These are phyloP conservation scores for Rhyzopertha dominica DNA, from an alignment of 1,140 invertebrate genomes.

Conservation along the genomic window DNA sequence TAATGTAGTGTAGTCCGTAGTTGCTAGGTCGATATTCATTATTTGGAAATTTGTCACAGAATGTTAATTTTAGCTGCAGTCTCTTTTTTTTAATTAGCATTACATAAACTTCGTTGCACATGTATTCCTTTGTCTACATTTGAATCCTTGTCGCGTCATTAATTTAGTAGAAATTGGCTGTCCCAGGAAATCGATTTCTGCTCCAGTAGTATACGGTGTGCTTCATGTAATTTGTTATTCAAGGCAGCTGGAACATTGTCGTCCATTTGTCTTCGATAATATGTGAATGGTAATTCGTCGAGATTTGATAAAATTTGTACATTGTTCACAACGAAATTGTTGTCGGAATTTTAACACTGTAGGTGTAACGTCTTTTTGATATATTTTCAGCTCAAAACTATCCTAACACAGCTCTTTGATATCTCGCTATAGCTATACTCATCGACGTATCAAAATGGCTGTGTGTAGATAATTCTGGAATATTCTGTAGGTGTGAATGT, in stretches of 20 bases:
- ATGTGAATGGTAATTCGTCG: conserved; percentile 3
- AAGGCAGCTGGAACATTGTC: conserved; percentile 18
- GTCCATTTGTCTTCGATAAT: conserved; percentile 13
- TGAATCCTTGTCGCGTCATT: conserved; percentile 1
- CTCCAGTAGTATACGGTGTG: conserved; percentile 26
- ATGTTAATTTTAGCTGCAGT: conserved; percentile 13
- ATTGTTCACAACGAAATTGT: conserved; percentile 35
- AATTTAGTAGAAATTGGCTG: conserved; percentile 22
- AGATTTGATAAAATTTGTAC: conserved; percentile 22
- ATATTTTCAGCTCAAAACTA: conserved; percentile 30
- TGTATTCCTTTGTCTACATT: conserved; percentile 11
- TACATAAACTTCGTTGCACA: background rate
- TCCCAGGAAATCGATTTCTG: conserved; percentile 20
- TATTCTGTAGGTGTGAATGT: conserved; percentile 43
- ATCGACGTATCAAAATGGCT: conserved; percentile 39
- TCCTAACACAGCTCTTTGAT: conserved; percentile 32
- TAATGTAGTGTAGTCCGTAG: conserved; percentile 29
- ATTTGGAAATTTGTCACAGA: conserved; percentile 11
- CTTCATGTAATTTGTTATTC: conserved; percentile 23
- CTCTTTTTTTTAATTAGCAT: background rate
- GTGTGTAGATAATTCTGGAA: conserved; percentile 34
- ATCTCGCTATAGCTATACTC: conserved; percentile 25
- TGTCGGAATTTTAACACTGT: conserved; percentile 15
- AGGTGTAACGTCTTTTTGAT: conserved; percentile 30
- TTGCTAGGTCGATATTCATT: conserved; percentile 14